These are phyloP conservation scores for Fistularia tabacaria DNA, from an alignment of 2,797 vertebrate genomes.

Conservation along the genomic window DNA sequence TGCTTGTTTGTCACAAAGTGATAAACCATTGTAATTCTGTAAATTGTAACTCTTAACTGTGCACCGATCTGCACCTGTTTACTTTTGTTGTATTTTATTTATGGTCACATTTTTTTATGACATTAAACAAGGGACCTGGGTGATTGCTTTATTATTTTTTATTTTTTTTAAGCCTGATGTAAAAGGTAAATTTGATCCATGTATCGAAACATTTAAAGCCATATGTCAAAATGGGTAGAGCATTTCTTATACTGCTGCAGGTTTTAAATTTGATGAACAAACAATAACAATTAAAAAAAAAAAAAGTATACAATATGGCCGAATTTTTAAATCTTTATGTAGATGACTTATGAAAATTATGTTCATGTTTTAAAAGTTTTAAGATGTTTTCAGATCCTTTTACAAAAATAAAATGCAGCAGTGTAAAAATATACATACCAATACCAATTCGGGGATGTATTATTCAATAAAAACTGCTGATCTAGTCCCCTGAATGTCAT, in stretches of 20 bases:
- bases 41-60: conserved; percentile 15
- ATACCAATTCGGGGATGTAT: too few relatives aligned
- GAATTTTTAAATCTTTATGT: conserved; percentile 7
- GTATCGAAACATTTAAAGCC: conserved; percentile 6
- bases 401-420: neutral
- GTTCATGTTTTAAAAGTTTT: neutral
- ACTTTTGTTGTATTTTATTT: conserved; percentile 39
- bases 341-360: neutral
- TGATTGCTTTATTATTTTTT: conserved; percentile 2
- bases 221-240: conserved; percentile 10
- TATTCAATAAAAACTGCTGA: too few relatives aligned
- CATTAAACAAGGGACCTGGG: conserved; percentile 6
- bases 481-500: too few relatives aligned
- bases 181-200: conserved; percentile 8
- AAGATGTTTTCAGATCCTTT: too few relatives aligned
- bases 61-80: conserved; percentile 32
- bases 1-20: conserved; percentile 21
- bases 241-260: conserved; percentile 5
- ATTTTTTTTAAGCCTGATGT: neutral
- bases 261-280: neutral
- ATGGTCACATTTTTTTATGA: conserved; percentile 37
- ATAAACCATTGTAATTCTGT: conserved; percentile 6
- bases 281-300: conserved; percentile 4
- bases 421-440: neutral
- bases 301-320: conserved; percentile 12